Evolutionary conservation across 2,797 vertebrate species (phyloP), one percentile per base, ranked within the genome.

Genomic region (Uromys caudimaculatus): DNA sequence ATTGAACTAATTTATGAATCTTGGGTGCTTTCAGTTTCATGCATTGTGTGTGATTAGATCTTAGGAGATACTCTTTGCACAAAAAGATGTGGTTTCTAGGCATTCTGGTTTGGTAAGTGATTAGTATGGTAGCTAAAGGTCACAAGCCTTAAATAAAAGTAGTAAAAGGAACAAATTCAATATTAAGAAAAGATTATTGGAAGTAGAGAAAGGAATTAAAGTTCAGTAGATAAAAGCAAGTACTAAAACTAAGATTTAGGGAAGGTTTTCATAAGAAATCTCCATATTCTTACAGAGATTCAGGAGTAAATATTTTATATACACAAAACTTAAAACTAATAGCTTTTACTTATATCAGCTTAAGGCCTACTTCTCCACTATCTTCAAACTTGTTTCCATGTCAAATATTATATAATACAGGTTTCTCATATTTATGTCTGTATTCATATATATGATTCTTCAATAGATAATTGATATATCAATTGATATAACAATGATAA

Each of bases 91-190:
- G 0, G 0, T 67, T 90, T 93, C 23, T n/a, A 81, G 2, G 12
- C n/a, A 78, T 75, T 7, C 35, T 3, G 24, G 3, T 75, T 94
- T 79, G 4, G 6, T 17, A 75, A 44, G 1, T 83, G 41, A 88
- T 78, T 60, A 85, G 38, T 0, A 83, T 52, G 5, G 16, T 87
- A 27, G 0, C 5, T 52, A 89, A 85, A 91, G 38, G 1, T 0
- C 10, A 60, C 6, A 62, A 75, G 77, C 73, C 83, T 95, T 13
- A 85, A 77, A 81, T 38, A 90, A 88, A 90, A 90, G 6, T 84
- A 4, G 12, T 16, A 73, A 95, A 82, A 1, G 4, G 79, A 89
- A 89, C 9, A 88, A 73, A 82, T 44, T 9, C 1, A 21, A 19
- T 58, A 60, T 29, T 92, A 56, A 89, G 41, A 58, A 86, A 82